Conservation (phyloP, 2,797 vertebrate species). For the Sciurus vulgaris region DNA sequence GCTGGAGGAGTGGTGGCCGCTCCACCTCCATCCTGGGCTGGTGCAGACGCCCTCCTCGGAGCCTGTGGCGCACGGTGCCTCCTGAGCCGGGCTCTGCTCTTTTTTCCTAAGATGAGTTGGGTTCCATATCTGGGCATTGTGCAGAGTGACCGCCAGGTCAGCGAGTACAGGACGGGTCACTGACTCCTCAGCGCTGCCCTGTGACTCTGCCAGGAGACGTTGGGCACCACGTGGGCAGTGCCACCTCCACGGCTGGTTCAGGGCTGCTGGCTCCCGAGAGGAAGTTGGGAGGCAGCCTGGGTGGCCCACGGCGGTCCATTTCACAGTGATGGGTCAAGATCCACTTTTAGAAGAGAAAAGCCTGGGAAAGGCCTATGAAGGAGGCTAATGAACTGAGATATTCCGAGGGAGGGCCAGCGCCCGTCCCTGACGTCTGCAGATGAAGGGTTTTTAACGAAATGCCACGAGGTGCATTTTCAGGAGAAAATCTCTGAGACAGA, state of each 20-base stretch:
- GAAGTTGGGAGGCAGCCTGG: neutral
- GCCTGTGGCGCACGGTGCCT: neutral
- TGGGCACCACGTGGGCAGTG: too few species aligned
- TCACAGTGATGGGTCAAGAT: neutral
- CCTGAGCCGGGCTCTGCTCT: neutral
- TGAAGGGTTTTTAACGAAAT: conserved; percentile 67
- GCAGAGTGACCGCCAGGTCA: neutral
- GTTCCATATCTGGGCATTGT: neutral
- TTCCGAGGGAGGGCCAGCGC: neutral
- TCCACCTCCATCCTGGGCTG: neutral
- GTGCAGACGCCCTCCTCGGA: neutral
- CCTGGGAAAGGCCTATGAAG: neutral
- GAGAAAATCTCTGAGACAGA: conserved; percentile 60
- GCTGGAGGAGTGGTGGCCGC: neutral
- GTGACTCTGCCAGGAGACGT: neutral
- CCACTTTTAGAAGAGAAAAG: neutral
- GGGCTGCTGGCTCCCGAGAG: neutral
- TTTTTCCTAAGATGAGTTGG: neutral
- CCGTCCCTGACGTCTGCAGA: conserved; percentile 48
- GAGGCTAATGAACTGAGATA: conserved; percentile 58
- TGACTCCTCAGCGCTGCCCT: neutral
- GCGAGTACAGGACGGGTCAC: neutral
- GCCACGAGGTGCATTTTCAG: neutral
- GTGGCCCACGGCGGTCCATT: neutral
- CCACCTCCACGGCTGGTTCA: neutral